phyloP scores from a whole-genome alignment of 2,113 vertebrate species.

The Vimba vimba region DNA sequence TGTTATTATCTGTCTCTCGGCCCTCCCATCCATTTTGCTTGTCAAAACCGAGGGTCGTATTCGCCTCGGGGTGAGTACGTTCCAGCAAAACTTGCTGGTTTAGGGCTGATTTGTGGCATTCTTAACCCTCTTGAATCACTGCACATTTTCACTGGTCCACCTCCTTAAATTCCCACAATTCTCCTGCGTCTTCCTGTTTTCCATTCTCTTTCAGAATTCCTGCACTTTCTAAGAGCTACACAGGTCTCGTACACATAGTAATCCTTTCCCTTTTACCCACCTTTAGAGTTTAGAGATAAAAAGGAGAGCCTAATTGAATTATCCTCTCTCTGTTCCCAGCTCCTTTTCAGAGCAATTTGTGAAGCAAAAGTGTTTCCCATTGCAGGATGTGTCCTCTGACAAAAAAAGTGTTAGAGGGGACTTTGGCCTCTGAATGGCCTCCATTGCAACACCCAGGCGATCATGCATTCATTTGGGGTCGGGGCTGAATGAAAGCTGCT shows the following conservation, averaged over 20 bases:
- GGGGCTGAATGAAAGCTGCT: conserved; percentile 79
- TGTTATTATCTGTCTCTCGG: conserved; percentile 29
- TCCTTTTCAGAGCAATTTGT: conserved; percentile 79
- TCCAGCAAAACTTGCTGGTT: not conserved
- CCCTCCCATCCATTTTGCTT: not conserved
- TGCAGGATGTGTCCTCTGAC: conserved; percentile 77
- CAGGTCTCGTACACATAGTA: conserved; percentile 84
- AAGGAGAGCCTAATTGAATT: conserved; percentile 84
- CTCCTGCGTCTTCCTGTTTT: conserved; percentile 11
- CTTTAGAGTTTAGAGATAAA: conserved; percentile 50
- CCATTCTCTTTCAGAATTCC: conserved; percentile 67
- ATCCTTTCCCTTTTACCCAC: conserved; percentile 70
- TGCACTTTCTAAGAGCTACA: conserved; percentile 76
- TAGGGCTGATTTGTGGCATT: conserved; percentile 5
- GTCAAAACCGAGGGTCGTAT: conserved; percentile 7
- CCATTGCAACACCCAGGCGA: conserved; percentile 88
- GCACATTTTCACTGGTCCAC: not conserved
- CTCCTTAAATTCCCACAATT: conserved; percentile 25
- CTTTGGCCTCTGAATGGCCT: conserved; percentile 84
- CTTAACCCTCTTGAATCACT: not conserved
- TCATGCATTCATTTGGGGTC: conserved; percentile 88
- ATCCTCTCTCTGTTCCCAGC: conserved; percentile 78
- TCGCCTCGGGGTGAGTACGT: not conserved
- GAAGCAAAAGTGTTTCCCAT: conserved; percentile 90
- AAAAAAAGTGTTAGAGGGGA: conserved; percentile 65